Base-by-base conservation (phyloP, 2,797 vertebrate species). In the Etheostoma perlongum region DNA sequence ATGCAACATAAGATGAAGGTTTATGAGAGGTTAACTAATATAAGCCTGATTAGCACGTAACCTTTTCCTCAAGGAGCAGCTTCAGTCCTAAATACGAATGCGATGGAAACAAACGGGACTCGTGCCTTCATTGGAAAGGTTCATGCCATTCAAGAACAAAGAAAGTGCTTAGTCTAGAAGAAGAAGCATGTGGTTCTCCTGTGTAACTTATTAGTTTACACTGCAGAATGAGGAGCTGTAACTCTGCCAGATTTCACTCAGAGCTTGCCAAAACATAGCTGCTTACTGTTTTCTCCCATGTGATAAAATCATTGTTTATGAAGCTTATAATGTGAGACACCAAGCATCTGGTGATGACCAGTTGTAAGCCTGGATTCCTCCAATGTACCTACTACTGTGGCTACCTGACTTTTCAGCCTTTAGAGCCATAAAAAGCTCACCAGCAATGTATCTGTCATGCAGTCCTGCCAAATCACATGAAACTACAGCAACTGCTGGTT, bases 291-390 rank as follows among this genome's bases (percentile, higher is more conserved):
- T 70, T 59, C 44, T 11, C 67, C 63, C 62, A 49, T 67, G 60
- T 48, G 58, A 64, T 44, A 55, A 77, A 79, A 81, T 81, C 60
- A 57, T 64, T 82, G 75, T 74, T 84, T 44, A 54, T 25, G 13
- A 72, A 61, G 42, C 60, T 47, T 65, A 18, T 67, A 54, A 76
- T 46, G 49, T 18, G 21, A 59, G 46, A 33, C 48, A 71, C 48
- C 48, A 30, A 62, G 59, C 70, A 68, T 69, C 66, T 72, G 64
- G n/a, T 1, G 3, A 46, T 7, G 46, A 74, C 66, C 75, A 75
- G 68, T 67, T 77, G 69, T 71, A 23, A 72, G 78, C 70, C 57
- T 78, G 61, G 30, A 60, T 36, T 62, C 36, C 69, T 6, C 15
- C n/a, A 54, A 16, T 40, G 8, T 10, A 55, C 27, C 30, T 53